phyloP scores from a whole-genome alignment of 53 echinoderm and acorn worm species.

The Echinarachnius parma region DNA sequence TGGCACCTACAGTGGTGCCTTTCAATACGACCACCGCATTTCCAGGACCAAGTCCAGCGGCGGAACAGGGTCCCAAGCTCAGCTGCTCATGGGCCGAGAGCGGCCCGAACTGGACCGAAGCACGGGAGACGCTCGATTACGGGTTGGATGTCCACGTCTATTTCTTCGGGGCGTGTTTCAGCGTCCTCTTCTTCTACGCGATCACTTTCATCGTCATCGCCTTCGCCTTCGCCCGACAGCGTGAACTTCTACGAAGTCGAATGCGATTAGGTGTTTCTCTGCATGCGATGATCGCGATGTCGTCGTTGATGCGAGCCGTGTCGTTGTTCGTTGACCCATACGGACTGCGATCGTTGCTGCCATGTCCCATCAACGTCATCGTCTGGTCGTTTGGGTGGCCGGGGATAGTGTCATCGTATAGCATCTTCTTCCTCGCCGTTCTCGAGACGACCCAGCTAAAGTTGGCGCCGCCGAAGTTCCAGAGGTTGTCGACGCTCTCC shows the following conservation, averaged over 20 bases:
- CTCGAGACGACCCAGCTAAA: slow-evolving; percentile 63
- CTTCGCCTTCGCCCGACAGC: not conserved
- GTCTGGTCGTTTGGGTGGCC: slow-evolving; percentile 81
- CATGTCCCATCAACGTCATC: slow-evolving; percentile 57
- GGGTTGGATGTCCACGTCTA: slow-evolving; percentile 46
- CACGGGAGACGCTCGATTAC: not conserved
- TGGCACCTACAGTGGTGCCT: no score
- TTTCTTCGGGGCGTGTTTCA: slow-evolving; percentile 41
- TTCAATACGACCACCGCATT: no score
- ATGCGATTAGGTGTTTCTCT: slow-evolving; percentile 47
- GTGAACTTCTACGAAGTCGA: not conserved
- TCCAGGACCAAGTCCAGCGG: no score
- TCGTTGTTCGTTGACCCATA: slow-evolving; percentile 58
- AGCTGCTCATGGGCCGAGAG: slow-evolving; percentile 38
- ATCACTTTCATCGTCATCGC: not conserved
- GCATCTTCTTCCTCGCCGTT: slow-evolving; percentile 59
- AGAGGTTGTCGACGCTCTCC: slow-evolving; percentile 48
- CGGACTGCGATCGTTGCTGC: slow-evolving; percentile 48
- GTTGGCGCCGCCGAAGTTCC: slow-evolving; percentile 57
- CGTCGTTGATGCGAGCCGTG: slow-evolving; percentile 33
- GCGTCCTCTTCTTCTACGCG: not conserved
- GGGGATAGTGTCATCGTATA: slow-evolving; percentile 56
- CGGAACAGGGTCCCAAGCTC: no score
- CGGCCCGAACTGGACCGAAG: slow-evolving; percentile 22
- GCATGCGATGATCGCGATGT: slow-evolving; percentile 47